Evolutionary conservation across 2,797 vertebrate species (phyloP), one percentile per base, ranked within the genome.

Genomic region (Crax fasciolata): DNA sequence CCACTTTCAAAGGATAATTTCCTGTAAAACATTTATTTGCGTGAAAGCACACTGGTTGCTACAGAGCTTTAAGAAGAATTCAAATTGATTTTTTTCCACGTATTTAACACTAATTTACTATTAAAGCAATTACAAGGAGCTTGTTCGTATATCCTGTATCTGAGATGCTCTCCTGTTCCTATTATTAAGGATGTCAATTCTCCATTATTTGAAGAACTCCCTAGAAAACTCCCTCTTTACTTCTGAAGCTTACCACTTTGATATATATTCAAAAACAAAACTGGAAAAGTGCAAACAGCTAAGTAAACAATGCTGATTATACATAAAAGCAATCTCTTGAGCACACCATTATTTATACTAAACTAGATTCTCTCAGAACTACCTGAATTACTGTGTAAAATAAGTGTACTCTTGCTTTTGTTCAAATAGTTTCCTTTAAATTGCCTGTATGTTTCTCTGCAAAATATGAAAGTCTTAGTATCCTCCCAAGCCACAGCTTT

Each of bases 1-100:
- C 19, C 77, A 70, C 82, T 44, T 84, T 97, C 83, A 92, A 94
- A 93, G 94, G 87, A 48, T 73, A 16, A 86, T 76, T 94, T 94
- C 87, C 80, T 12, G 85, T 89, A 88, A 84, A 96, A 95, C 49
- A 88, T n/a, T 85, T 75, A 78, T 2, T 39, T 67, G 76, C 30
- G 21, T 2, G 1, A 49, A 89, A 92, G 48, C 28, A 80, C 38
- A 86, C 28, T 71, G 62, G 80, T 24, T 67, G 41, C 66, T 84
- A 82, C 21, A 84, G 13, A 87, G 17, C 13, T 57, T 35, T 65
- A 52, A 38, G 20, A 84, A 61, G 20, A 59, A 84, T 61, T 75
- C 52, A 58, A 62, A 70, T 9, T 23, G 10, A 0, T 13, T 74
- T 59, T 79, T 9, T 41, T 28, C 23, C 54, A 77, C 12, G 38